Conservation (phyloP, 2,888 invertebrate genomes). For the Oithona nana region DNA sequence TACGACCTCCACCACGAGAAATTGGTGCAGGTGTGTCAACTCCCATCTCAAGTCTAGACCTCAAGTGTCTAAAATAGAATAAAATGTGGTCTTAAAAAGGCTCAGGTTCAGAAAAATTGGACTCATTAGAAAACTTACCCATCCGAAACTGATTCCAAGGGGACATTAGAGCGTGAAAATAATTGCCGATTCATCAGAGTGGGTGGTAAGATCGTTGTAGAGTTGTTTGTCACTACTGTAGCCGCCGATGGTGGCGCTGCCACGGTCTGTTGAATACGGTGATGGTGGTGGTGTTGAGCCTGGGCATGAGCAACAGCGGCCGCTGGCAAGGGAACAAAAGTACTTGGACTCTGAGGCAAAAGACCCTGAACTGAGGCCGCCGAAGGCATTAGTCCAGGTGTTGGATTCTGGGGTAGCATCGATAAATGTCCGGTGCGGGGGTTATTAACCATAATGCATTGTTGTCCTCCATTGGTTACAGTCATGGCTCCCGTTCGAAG, state of each 20-base stretch:
- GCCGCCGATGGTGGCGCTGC: too few species aligned
- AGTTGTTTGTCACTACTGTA: background rate
- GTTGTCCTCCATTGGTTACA: background rate
- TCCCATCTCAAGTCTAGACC: background rate
- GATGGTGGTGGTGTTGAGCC: too few species aligned
- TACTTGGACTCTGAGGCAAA: background rate
- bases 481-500: background rate
- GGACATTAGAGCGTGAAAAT: background rate
- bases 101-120: too few species aligned
- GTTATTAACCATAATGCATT: slow-evolving; percentile 3
- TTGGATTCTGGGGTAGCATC: slow-evolving; percentile 7
- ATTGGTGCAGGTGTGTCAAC: background rate
- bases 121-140: background rate
- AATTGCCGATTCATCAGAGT: background rate
- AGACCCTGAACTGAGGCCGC: background rate
- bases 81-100: too few species aligned
- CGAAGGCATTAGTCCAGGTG: background rate
- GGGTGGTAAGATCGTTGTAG: background rate
- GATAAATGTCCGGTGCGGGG: background rate
- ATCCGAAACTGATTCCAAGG: background rate
- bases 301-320: too few species aligned
- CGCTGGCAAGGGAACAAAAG: background rate
- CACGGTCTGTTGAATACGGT: background rate
- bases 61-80: background rate
- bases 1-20: background rate